A percentile compares a stretch with the other conserved stretches of the same genome.
These are phyloP conservation scores for Actinopyga echinites DNA, from an alignment of 53 echinoderm and acorn worm genomes.

Conservation along the genomic window DNA sequence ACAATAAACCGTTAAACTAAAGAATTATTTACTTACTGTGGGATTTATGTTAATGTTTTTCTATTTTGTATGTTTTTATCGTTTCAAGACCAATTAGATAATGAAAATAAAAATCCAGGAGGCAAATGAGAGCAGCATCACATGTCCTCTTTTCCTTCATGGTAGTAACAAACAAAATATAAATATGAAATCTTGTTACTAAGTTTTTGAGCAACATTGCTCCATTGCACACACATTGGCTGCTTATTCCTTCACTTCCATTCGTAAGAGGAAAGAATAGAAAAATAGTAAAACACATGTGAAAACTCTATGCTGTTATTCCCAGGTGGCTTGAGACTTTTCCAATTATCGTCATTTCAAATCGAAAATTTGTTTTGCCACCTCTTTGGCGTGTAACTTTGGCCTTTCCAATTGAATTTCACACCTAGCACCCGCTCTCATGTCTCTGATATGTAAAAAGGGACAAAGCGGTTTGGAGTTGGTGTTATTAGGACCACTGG, in stretches of 20 bases:
- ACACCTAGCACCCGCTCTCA: conserved; percentile 36
- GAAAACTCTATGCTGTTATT: conserved; percentile 39
- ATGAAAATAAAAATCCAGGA: no score
- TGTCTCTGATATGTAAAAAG: conserved; percentile 25
- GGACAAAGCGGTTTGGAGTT: conserved; percentile 27
- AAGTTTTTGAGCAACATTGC: no score
- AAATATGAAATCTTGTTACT: no score
- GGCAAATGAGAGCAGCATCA: no score
- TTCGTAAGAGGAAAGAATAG: not conserved
- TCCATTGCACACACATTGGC: no score
- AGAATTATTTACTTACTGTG: no score
- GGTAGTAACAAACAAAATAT: no score
- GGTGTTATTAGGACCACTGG: conserved; percentile 47
- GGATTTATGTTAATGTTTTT: no score
- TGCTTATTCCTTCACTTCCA: not conserved
- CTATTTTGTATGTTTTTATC: no score
- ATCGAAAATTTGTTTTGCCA: conserved; percentile 52
- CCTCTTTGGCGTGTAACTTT: conserved; percentile 44
- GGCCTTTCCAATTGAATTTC: conserved; percentile 57
- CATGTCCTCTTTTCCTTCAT: no score
- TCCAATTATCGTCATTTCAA: conserved; percentile 51
- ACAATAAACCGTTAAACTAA: no score
- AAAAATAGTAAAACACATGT: conserved; percentile 41
- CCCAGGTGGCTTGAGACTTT: conserved; percentile 47
- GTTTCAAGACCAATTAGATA: no score